Conservation (phyloP, 2,797 vertebrate species). For the Rhodeus uyekii region DNA sequence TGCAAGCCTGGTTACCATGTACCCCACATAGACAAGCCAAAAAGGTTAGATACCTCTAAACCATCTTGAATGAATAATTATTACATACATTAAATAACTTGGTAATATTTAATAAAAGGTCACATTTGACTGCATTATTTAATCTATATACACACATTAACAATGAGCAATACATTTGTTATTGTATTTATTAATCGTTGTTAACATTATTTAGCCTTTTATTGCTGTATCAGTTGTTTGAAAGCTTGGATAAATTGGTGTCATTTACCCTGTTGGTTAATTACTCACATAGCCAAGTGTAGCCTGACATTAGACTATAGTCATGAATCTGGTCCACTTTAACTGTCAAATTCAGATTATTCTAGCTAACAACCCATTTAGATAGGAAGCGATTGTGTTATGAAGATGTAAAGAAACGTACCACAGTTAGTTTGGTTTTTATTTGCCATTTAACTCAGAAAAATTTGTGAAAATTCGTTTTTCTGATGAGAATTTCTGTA, state of each 20-base stretch:
- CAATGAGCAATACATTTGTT: not conserved
- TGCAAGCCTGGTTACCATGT: conserved; percentile 95
- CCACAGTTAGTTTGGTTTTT: not conserved
- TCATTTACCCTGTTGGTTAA: not conserved
- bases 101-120: not conserved
- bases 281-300: not conserved
- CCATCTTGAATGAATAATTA: not conserved
- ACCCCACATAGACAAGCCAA: conserved; percentile 74
- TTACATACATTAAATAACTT: not conserved
- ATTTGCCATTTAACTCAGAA: not conserved
- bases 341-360: conserved; percentile 11
- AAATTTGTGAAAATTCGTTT: not conserved
- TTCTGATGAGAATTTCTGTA: not conserved
- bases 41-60: conserved; percentile 65
- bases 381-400: not conserved
- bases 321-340: conserved; percentile 22
- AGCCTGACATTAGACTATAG: conserved; percentile 4
- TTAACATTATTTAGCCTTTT: not conserved
- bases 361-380: conserved; percentile 9
- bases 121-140: not conserved
- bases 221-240: conserved; percentile 5
- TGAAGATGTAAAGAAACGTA: not conserved
- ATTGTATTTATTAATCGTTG: not conserved
- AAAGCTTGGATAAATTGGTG: not conserved
- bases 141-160: not conserved